phyloP scores from a whole-genome alignment of 2,888 invertebrate species.

The Dendrolimus pini region DNA sequence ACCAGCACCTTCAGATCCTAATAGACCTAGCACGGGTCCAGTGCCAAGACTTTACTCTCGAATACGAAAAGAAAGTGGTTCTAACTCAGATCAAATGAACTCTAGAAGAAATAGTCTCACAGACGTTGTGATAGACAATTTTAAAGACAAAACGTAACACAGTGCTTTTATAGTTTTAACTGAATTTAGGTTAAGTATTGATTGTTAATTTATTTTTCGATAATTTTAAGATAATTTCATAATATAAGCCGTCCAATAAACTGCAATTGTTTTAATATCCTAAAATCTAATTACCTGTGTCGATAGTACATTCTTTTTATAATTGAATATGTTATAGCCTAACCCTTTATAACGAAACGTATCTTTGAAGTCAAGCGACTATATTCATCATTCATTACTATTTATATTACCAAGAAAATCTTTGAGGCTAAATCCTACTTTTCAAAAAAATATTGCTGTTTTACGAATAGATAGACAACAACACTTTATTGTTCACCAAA shows the following conservation, averaged over 20 bases:
- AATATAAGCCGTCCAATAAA: conserved; percentile 41
- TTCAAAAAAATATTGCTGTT: too few relatives aligned
- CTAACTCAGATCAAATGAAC: conserved; percentile 40
- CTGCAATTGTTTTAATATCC: background rate
- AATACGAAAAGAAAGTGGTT: conserved; percentile 53
- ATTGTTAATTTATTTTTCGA: conserved; percentile 32
- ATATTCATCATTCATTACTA: too few relatives aligned
- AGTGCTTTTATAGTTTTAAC: conserved; percentile 38
- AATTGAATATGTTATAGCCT: too few relatives aligned
- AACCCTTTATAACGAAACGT: too few relatives aligned
- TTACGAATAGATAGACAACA: too few relatives aligned
- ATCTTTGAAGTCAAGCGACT: too few relatives aligned
- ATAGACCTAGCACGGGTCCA: conserved; percentile 49
- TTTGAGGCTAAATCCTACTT: too few relatives aligned
- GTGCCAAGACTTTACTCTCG: conserved; percentile 63
- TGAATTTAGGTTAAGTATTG: conserved; percentile 36
- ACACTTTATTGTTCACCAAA: too few relatives aligned
- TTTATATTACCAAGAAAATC: too few relatives aligned
- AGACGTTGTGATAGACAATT: conserved; percentile 68
- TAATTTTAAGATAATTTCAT: conserved; percentile 22
- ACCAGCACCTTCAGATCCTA: conserved; percentile 53
- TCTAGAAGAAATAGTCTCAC: conserved; percentile 65
- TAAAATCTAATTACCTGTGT: too few relatives aligned
- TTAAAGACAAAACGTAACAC: conserved; percentile 64
- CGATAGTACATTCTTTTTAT: too few relatives aligned